These are phyloP conservation scores for Machimus atricapillus DNA, from an alignment of 2,888 invertebrate species.

Conservation along the genomic window DNA sequence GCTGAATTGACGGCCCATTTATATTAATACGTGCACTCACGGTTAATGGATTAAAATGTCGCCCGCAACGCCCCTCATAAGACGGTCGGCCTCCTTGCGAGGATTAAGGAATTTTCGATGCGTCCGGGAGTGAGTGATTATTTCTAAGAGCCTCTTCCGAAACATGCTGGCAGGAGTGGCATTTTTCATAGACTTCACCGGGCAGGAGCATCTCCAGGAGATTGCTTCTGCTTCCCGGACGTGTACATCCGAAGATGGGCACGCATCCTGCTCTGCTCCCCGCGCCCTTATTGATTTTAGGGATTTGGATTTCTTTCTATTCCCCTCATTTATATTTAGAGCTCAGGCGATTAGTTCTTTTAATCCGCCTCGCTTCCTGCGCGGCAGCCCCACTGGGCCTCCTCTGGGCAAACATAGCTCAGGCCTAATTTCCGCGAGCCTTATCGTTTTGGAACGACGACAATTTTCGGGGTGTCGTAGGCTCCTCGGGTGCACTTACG, in stretches of 20 bases:
- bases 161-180: neutral
- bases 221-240: neutral
- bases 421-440: neutral
- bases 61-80: neutral
- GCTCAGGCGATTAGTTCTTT: neutral
- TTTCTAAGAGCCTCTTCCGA: neutral
- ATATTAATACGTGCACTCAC: slow-evolving; percentile 5
- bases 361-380: neutral
- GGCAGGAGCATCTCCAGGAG: neutral
- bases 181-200: neutral
- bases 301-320: neutral
- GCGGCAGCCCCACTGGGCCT: neutral
- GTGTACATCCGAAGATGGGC: neutral
- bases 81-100: neutral
- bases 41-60: slow-evolving; percentile 14
- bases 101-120: neutral
- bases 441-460: neutral
- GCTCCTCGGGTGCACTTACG: neutral
- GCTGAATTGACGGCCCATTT: slow-evolving; percentile 10
- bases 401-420: neutral
- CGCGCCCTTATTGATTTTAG: neutral
- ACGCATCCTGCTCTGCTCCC: neutral
- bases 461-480: neutral
- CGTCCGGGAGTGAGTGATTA: neutral
- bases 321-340: neutral